These are phyloP conservation scores for Taphrorychus bicolor DNA, from an alignment of 2,888 invertebrate species.

Conservation along the genomic window DNA sequence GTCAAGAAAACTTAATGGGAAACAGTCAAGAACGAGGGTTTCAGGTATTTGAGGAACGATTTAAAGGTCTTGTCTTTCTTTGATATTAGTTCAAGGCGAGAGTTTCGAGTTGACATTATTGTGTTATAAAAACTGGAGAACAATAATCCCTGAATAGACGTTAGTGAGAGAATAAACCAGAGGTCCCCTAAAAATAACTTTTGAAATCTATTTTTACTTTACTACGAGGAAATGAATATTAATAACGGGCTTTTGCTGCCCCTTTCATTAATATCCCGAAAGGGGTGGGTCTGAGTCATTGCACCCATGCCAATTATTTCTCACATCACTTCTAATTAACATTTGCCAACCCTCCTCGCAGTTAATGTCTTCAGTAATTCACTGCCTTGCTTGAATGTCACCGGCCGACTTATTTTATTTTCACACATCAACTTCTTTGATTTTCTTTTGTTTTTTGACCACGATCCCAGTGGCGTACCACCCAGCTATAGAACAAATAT, in stretches of 20 bases:
- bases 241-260: slow-evolving; percentile 30
- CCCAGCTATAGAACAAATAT: neutral
- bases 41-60: neutral
- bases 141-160: too few relatives aligned
- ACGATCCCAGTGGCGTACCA: slow-evolving; percentile 6
- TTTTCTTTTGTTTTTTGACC: too few relatives aligned
- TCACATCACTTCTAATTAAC: slow-evolving; percentile 47
- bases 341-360: slow-evolving; percentile 35
- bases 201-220: neutral
- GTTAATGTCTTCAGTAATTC: slow-evolving; percentile 38
- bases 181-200: too few relatives aligned
- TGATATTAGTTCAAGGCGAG: too few relatives aligned
- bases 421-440: slow-evolving; percentile 17
- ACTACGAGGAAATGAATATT: slow-evolving; percentile 23
- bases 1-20: slow-evolving; percentile 19
- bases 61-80: neutral
- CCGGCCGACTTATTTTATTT: neutral
- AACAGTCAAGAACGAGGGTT: slow-evolving; percentile 9
- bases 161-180: too few relatives aligned
- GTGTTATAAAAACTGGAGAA: too few relatives aligned
- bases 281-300: slow-evolving; percentile 34
- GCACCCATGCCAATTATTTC: slow-evolving; percentile 45
- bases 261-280: slow-evolving; percentile 32
- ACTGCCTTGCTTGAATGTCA: slow-evolving; percentile 22
- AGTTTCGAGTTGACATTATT: neutral